Conservation (phyloP, 2,113 vertebrate genomes). For the Crypturellus undulatus region DNA sequence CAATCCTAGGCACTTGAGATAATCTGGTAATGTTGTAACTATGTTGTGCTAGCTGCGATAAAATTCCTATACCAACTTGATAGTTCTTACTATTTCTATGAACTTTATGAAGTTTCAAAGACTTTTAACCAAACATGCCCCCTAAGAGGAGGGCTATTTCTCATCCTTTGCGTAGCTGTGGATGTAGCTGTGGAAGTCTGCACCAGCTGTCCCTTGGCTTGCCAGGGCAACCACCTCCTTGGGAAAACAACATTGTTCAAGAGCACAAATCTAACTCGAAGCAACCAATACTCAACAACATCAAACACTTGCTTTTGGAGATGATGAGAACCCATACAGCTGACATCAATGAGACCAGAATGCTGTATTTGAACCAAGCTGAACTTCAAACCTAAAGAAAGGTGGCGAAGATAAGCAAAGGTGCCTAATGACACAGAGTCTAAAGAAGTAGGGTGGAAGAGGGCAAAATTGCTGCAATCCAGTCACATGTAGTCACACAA, state of each 20-base stretch:
- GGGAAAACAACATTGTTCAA: not conserved
- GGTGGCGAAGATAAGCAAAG: not conserved
- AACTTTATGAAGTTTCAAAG: not conserved
- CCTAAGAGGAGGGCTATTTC: not conserved
- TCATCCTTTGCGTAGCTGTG: not conserved
- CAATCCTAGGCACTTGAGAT: not conserved
- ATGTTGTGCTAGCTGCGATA: not conserved
- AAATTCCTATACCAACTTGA: not conserved
- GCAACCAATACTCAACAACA: not conserved
- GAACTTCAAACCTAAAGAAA: not conserved
- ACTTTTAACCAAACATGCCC: not conserved
- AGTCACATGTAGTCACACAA: not conserved
- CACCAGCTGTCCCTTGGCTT: not conserved
- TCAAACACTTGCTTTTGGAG: not conserved
- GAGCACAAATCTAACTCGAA: not conserved
- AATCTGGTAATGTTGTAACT: not conserved
- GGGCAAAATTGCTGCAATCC: not conserved
- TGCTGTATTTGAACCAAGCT: not conserved
- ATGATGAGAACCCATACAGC: not conserved
- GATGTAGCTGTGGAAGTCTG: not conserved
- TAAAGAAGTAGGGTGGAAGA: not conserved
- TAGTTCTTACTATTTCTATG: not conserved
- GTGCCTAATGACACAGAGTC: not conserved
- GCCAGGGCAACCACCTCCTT: not conserved
- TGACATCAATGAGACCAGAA: not conserved